phyloP scores from a whole-genome alignment of 2,113 vertebrate species.

The Gymnarchus niloticus region DNA sequence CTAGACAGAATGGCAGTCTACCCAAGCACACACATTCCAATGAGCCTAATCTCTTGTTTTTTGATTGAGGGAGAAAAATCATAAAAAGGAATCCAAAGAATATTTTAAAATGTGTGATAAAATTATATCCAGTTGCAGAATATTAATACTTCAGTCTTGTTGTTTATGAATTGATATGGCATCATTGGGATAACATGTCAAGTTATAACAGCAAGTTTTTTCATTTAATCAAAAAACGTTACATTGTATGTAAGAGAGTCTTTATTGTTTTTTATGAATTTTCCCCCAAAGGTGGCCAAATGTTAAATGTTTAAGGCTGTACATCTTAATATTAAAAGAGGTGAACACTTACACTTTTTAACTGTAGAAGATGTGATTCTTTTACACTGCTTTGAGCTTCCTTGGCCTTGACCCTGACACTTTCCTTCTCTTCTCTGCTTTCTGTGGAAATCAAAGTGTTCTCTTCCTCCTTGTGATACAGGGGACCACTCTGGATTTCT shows the following conservation, averaged over 20 bases:
- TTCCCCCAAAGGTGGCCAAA: not conserved
- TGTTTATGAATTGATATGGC: too few relatives aligned
- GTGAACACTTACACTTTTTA: not conserved
- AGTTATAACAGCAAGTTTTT: too few relatives aligned
- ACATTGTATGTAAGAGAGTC: too few relatives aligned
- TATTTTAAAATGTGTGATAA: too few relatives aligned
- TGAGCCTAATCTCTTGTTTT: not conserved
- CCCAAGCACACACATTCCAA: not conserved
- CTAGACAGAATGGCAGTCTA: not conserved
- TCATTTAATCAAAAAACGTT: not conserved
- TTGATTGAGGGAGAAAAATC: too few relatives aligned
- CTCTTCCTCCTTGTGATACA: not conserved
- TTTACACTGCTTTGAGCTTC: not conserved
- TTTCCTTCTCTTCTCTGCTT: not conserved
- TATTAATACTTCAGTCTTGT: too few relatives aligned
- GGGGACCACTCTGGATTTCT: not conserved
- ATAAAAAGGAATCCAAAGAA: too few relatives aligned
- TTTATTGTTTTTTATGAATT: not conserved
- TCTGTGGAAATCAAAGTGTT: not conserved
- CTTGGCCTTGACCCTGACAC: not conserved
- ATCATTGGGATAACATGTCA: too few relatives aligned
- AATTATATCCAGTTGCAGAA: too few relatives aligned
- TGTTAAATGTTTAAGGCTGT: not conserved
- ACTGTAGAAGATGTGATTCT: not conserved
- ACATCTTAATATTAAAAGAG: not conserved